Conservation (phyloP, 53 echinoderm and acorn worm species). For the Patiria pectinifera region DNA sequence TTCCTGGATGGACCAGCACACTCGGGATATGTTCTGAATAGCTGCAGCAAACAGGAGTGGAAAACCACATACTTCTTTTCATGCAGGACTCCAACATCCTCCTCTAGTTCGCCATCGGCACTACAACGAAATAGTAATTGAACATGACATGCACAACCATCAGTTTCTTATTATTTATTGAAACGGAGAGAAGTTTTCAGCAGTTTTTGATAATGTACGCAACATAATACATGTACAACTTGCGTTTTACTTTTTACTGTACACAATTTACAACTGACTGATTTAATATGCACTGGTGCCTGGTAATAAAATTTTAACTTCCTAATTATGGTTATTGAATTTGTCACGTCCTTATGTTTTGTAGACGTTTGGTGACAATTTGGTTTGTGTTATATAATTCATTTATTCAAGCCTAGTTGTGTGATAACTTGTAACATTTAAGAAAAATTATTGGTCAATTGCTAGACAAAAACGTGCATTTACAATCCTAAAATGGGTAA, state of each 20-base stretch:
- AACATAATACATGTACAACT: neutral
- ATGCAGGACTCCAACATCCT: constrained; percentile 23
- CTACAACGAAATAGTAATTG: too few species aligned
- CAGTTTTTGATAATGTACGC: neutral
- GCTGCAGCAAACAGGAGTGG: constrained; percentile 13
- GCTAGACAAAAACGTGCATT: neutral
- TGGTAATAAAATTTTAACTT: too few species aligned
- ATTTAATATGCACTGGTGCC: too few species aligned
- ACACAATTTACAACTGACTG: too few species aligned
- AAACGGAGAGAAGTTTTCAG: neutral
- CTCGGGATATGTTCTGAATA: neutral
- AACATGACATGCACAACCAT: neutral
- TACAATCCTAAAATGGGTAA: neutral
- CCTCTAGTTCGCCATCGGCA: neutral
- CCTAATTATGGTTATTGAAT: too few species aligned
- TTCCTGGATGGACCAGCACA: constrained; percentile 16
- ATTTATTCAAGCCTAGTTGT: neutral
- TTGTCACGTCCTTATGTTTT: neutral
- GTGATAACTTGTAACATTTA: too few species aligned
- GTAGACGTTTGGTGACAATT: neutral
- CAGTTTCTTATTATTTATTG: too few species aligned
- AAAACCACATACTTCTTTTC: constrained; percentile 45
- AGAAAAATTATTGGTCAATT: neutral
- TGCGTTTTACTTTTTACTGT: too few species aligned
- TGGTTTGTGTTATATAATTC: neutral